Evolutionary conservation across 2,888 invertebrate genomes (phyloP), one percentile per base, ranked within the genome.

Genomic region (Lasius platythorax): DNA sequence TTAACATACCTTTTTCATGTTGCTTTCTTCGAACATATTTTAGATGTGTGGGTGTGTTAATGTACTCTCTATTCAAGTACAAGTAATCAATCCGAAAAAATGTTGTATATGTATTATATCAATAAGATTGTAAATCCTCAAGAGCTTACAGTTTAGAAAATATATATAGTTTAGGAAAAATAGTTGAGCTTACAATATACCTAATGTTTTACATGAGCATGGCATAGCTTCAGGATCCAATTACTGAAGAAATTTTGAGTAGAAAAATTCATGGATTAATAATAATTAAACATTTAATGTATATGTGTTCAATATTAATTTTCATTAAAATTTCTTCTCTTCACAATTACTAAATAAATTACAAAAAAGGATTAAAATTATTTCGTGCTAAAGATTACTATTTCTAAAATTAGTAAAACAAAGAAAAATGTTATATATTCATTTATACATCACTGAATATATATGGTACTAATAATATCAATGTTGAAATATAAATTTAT

Each of bases 21-120:
- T 18, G n/a, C 11, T 53, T 37, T 58, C 11, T 46, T 79, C 3
- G 12, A 40, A 56, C 9, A 70, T 79, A 40, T 30, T 70, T 50
- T 53, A 37, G 0, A 37, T 18, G 30, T 43, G 23, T 43, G 8
- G n/a, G 1, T 70, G 12, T 70, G 15, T 53, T 40, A 58, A 43
- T 18, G n/a, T 68, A 56, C 15, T 79, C 4, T 76, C 18, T 79
- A 79, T 72, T 58, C 15, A 72, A 70, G 11, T 70, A 70, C 40
- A 56, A 70, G 15, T 68, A 56, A 43, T 56, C 0, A 9, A 58
- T 9, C 9, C 15, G 30, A 68, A 68, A 58, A 79, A 70, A 68
- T 67, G 33, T 33, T 46, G 11, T 46, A 4, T n/a, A 43, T 8
- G 4, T 58, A 56, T 40, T 40, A 68, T 43, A 30, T 67, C 67